Percentiles rank a stretch among this genome's conserved stretches.
Conservation (phyloP, 2,113 vertebrate genomes). For the Typhlomys cinereus region DNA sequence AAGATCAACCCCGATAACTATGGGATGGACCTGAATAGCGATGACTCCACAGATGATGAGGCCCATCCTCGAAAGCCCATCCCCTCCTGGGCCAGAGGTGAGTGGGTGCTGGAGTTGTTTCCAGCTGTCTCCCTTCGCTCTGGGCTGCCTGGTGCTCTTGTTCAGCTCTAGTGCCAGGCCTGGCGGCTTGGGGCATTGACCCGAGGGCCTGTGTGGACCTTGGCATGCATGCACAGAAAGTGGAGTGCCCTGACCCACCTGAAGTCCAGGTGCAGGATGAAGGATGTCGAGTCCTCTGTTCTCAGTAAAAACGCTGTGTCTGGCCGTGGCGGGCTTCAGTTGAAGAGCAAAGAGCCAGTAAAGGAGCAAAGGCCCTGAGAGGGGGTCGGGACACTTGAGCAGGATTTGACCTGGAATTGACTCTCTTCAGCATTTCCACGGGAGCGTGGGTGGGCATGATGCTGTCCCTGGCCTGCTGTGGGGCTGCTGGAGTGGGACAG, state of each 20-base stretch:
- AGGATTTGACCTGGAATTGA: neutral
- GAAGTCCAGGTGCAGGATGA: neutral
- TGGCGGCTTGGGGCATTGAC: rapidly evolving
- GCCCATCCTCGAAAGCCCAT: constrained; percentile 93
- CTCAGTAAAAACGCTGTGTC: no score
- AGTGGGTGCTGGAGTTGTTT: neutral
- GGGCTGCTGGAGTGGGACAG: neutral
- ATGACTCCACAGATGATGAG: constrained; percentile 97
- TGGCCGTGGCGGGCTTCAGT: neutral
- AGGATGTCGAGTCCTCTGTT: rapidly evolving
- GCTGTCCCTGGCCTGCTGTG: no score
- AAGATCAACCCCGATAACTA: constrained; percentile 87
- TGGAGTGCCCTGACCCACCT: neutral
- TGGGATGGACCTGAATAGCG: constrained; percentile 97
- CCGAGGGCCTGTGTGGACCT: no score
- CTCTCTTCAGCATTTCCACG: neutral
- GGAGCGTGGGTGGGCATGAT: rapidly evolving
- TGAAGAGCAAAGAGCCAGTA: neutral
- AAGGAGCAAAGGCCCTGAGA: neutral
- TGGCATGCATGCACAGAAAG: no score
- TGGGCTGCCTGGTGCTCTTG: rapidly evolving
- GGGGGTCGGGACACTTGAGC: neutral
- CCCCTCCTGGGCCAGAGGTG: constrained; percentile 94
- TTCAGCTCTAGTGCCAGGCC: rapidly evolving
- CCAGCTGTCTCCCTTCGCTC: no score